Conservation (phyloP, 2,797 vertebrate species). For the Mastacembelus armatus region DNA sequence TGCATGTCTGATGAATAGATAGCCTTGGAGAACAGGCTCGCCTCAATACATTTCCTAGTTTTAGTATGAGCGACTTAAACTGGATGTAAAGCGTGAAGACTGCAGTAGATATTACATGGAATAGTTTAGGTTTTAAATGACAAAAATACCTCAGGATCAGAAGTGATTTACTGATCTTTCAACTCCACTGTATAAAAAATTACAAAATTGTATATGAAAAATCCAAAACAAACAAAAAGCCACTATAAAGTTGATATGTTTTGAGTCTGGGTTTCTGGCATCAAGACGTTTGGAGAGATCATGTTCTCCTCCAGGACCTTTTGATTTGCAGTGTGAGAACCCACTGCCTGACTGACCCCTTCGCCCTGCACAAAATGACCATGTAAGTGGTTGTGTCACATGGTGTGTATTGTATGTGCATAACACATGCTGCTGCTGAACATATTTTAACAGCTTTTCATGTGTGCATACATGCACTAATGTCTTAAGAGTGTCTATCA, state of each 20-base stretch:
- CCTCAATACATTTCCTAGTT: conserved; percentile 19
- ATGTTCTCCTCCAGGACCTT: conserved; percentile 8
- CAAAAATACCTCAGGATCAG: conserved; percentile 18
- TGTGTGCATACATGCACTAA: conserved; percentile 32
- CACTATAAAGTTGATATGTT: conserved; percentile 35
- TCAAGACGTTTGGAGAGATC: conserved; percentile 16
- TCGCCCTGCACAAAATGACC: conserved; percentile 11
- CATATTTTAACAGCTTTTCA: conserved; percentile 36
- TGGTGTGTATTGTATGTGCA: conserved; percentile 1
- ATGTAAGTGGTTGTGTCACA: conserved; percentile 1
- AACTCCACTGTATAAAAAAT: conserved; percentile 22
- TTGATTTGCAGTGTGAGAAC: conserved; percentile 24
- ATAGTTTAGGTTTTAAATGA: conserved; percentile 32
- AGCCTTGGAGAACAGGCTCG: conserved; percentile 28
- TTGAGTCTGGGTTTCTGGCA: not conserved
- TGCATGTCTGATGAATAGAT: not conserved
- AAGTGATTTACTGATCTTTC: conserved; percentile 20
- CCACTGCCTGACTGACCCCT: conserved; percentile 6
- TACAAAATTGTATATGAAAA: conserved; percentile 33
- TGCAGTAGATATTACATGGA: conserved; percentile 18
- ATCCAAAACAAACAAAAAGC: conserved; percentile 41
- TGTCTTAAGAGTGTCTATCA: conserved; percentile 41
- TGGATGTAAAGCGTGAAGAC: conserved; percentile 38
- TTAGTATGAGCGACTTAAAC: conserved; percentile 18
- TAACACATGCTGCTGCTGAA: conserved; percentile 34